Evolutionary conservation across 2,888 invertebrate species (phyloP).

Genomic region (Nycteola revayana): DNA sequence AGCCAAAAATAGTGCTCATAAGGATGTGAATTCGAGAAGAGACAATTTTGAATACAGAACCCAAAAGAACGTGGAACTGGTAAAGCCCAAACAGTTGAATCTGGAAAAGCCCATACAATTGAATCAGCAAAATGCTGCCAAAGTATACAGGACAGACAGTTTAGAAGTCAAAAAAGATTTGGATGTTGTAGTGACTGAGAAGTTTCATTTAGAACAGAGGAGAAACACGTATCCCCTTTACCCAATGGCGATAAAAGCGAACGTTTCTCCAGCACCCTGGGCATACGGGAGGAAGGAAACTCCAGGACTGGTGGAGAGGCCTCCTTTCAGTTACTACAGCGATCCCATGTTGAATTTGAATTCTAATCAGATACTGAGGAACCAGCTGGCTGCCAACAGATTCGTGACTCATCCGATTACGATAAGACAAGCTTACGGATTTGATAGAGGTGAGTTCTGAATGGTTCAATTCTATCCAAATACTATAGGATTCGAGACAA

Average conservation of each 20-base stretch:
- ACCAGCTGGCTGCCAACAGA: slow-evolving; percentile 59
- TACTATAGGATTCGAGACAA: no score
- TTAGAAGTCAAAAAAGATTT: neutral
- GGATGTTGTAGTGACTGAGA: slow-evolving; percentile 11
- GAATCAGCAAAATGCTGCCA: slow-evolving; percentile 7
- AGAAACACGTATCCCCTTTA: slow-evolving; percentile 65
- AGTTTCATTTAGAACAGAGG: slow-evolving; percentile 51
- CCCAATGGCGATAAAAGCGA: slow-evolving; percentile 62
- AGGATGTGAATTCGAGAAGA: slow-evolving; percentile 36
- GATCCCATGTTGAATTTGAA: slow-evolving; percentile 59
- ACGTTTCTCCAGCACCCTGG: slow-evolving; percentile 39
- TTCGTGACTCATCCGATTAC: slow-evolving; percentile 52
- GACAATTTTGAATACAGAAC: slow-evolving; percentile 15
- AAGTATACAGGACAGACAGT: neutral
- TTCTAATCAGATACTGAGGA: slow-evolving; percentile 57
- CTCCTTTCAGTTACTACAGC: slow-evolving; percentile 58
- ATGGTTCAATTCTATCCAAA: neutral
- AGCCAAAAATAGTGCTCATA: no score
- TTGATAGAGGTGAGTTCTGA: slow-evolving; percentile 60
- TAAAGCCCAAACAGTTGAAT: no score
- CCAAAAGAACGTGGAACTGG: no score
- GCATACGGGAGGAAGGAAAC: slow-evolving; percentile 53
- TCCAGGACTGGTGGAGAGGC: slow-evolving; percentile 39
- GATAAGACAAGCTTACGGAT: slow-evolving; percentile 61
- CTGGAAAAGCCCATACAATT: no score